Conservation (phyloP, 2,113 vertebrate species). For the Hystrix cristata region DNA sequence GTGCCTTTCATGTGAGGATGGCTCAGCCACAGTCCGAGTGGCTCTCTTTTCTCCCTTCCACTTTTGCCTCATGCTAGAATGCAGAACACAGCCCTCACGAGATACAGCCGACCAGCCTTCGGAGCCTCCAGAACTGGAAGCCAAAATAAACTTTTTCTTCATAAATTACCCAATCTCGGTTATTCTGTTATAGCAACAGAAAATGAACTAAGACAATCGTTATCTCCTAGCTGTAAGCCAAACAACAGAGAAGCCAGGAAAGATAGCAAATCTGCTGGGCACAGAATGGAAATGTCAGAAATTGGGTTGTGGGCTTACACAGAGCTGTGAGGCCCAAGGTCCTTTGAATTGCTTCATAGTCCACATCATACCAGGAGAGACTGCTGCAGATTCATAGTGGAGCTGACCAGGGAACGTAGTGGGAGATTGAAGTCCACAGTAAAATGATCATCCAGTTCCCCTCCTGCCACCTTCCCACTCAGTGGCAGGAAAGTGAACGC, state of each 20-base stretch:
- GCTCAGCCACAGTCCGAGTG: not conserved
- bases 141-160: not conserved
- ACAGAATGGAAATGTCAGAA: conserved; percentile 44
- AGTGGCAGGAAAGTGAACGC: not conserved
- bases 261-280: not conserved
- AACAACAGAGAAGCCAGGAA: conserved; percentile 44
- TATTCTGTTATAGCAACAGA: not conserved
- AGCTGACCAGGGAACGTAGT: not conserved
- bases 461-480: not conserved
- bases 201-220: not conserved
- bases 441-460: not conserved
- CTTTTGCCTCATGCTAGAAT: not conserved
- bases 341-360: not conserved
- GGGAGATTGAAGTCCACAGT: not conserved
- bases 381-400: not conserved
- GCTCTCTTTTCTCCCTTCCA: not conserved
- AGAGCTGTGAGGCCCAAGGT: conserved; percentile 44
- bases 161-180: not conserved
- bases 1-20: not conserved
- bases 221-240: not conserved
- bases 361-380: not conserved
- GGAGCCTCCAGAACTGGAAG: not conserved
- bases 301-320: not conserved
- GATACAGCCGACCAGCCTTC: not conserved
- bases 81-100: not conserved